Evolutionary conservation across 1,140 invertebrate species (phyloP).

Genomic region (Oedothorax gibbosus): DNA sequence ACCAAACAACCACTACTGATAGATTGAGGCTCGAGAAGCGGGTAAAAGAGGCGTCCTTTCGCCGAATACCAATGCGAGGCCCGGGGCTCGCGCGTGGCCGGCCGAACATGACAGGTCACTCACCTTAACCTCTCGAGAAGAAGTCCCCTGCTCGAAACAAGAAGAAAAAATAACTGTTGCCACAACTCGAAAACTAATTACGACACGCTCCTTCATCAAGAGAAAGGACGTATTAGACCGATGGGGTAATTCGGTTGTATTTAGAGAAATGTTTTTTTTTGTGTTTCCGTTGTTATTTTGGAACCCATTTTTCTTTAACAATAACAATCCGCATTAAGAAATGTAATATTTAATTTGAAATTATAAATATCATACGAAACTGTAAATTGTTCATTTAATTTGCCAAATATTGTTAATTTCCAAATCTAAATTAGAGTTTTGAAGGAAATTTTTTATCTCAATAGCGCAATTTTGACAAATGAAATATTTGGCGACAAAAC

Average conservation of each 20-base stretch:
- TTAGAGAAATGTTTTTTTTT: too few relatives aligned
- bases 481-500: too few relatives aligned
- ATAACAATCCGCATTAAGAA: too few relatives aligned
- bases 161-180: slow-evolving; percentile 37
- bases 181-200: slow-evolving; percentile 49
- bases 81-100: slow-evolving; percentile 37
- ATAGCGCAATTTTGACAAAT: too few relatives aligned
- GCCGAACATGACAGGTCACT: slow-evolving; percentile 56
- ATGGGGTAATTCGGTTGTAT: not conserved
- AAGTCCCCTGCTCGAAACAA: slow-evolving; percentile 1
- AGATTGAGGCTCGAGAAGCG: not conserved
- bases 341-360: too few relatives aligned
- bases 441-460: too few relatives aligned
- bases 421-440: too few relatives aligned
- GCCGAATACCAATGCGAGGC: not conserved
- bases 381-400: too few relatives aligned
- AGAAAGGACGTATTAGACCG: slow-evolving; percentile 9
- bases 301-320: too few relatives aligned
- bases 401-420: too few relatives aligned
- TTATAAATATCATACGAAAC: too few relatives aligned
- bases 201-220: slow-evolving; percentile 45
- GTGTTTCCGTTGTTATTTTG: too few relatives aligned
- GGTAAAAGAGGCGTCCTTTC: not conserved
- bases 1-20: not conserved
- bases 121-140: slow-evolving; percentile 49